Conservation (phyloP, 2,113 vertebrate species). For the Dasyprocta punctata region DNA sequence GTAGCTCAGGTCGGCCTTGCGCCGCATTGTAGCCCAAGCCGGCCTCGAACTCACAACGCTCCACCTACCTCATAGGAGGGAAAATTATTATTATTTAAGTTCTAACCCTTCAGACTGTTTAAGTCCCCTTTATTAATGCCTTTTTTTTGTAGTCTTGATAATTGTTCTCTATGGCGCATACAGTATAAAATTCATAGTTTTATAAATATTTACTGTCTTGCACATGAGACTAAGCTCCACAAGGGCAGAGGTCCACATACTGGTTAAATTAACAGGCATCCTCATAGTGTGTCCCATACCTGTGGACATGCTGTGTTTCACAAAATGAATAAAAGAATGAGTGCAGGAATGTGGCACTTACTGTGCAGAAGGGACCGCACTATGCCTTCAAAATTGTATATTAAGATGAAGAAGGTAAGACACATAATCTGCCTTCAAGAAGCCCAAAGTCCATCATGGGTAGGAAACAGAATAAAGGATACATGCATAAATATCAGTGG, state of each 20-base stretch:
- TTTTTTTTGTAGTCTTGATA: not conserved
- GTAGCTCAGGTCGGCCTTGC: too few relatives aligned
- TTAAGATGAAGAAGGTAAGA: not conserved
- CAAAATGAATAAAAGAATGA: not conserved
- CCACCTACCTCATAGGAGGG: too few relatives aligned
- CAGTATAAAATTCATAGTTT: not conserved
- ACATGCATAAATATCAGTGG: not conserved
- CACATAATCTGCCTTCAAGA: not conserved
- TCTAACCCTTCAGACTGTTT: not conserved
- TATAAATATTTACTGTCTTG: not conserved
- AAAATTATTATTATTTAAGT: conserved; percentile 25
- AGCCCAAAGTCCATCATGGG: not conserved
- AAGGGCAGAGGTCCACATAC: not conserved
- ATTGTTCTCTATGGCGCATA: not conserved
- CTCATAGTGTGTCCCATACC: not conserved
- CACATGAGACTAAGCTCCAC: not conserved
- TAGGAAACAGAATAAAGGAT: not conserved
- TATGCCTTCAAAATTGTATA: not conserved
- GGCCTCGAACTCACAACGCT: too few relatives aligned
- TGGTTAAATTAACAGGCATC: not conserved
- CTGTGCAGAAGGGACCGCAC: not conserved
- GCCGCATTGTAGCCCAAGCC: too few relatives aligned
- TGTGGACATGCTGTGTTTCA: not conserved
- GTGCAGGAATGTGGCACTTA: fast-evolving
- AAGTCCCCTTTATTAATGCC: not conserved